Conservation (phyloP, 1,140 invertebrate genomes). For the Pantala flavescens region DNA sequence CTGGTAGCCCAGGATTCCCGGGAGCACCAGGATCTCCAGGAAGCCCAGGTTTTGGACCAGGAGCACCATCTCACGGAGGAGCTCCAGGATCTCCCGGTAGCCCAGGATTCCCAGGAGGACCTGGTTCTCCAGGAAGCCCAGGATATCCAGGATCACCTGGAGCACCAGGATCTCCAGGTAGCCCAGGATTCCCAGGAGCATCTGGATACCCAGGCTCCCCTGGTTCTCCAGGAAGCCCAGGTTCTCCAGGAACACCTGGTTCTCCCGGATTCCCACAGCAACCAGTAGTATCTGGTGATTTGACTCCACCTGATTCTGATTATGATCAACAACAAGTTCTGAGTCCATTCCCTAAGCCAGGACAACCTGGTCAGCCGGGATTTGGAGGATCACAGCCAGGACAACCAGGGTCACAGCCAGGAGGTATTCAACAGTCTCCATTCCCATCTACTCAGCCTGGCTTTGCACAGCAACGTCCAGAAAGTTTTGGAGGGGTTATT, state of each 20-base stretch:
- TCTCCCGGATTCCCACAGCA: neutral
- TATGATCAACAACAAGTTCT: too few species aligned
- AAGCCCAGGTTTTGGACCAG: neutral
- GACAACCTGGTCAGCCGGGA: constrained; percentile 17
- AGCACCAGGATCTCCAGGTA: too few species aligned
- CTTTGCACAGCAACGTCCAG: constrained; percentile 9
- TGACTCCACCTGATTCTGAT: too few species aligned
- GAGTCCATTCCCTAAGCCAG: neutral
- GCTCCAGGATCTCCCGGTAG: neutral
- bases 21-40: too few species aligned
- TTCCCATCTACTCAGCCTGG: constrained; percentile 15
- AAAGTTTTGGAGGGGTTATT: neutral
- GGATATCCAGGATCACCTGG: too few species aligned
- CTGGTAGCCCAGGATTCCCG: too few species aligned
- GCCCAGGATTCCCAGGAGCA: neutral
- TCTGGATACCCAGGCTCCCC: neutral
- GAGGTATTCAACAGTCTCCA: constrained; percentile 20
- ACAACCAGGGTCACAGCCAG: neutral
- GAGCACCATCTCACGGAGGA: neutral
- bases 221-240: constrained; percentile 21
- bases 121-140: too few species aligned
- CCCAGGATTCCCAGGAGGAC: constrained; percentile 5
- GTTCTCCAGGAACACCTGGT: neutral
- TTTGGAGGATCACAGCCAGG: constrained; percentile 16
- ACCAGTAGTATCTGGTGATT: too few species aligned